A percentile compares a stretch with the other conserved stretches of the same genome.
Conservation (phyloP, 2,888 invertebrate genomes). For the Phyllotreta striolata region DNA sequence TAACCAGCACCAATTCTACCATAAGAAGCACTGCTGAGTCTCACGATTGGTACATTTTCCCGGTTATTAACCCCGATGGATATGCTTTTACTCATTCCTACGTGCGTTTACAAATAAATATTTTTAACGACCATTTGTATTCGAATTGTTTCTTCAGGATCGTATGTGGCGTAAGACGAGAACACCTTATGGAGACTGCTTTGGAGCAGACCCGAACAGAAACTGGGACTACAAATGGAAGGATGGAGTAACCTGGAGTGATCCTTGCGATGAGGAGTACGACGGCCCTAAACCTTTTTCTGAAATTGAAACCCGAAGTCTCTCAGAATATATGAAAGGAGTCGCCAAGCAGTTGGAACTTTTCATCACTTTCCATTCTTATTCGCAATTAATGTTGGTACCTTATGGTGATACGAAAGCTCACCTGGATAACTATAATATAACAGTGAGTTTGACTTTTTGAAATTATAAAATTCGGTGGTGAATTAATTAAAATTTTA, state of each 20-base stretch:
- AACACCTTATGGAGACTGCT: slow-evolving; percentile 62
- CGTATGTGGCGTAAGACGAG: slow-evolving; percentile 78
- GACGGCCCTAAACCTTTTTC: slow-evolving; percentile 75
- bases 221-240: slow-evolving; percentile 79
- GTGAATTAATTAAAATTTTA: slow-evolving; percentile 25
- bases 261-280: slow-evolving; percentile 69
- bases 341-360: slow-evolving; percentile 54
- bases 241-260: slow-evolving; percentile 64
- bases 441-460: slow-evolving; percentile 61
- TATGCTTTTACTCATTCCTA: slow-evolving; percentile 70
- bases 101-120: slow-evolving; percentile 60
- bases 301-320: slow-evolving; percentile 69
- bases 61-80: slow-evolving; percentile 79
- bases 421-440: slow-evolving; percentile 67
- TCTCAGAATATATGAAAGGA: slow-evolving; percentile 65
- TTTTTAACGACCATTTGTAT: not conserved
- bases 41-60: slow-evolving; percentile 79
- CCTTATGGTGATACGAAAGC: slow-evolving; percentile 74
- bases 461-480: slow-evolving; percentile 1
- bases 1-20: slow-evolving; percentile 67
- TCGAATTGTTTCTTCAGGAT: slow-evolving; percentile 57
- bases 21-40: slow-evolving; percentile 67
- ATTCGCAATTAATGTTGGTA: slow-evolving; percentile 72
- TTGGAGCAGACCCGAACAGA: slow-evolving; percentile 78
- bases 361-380: slow-evolving; percentile 79